Evolutionary conservation across 2,113 vertebrate species (phyloP), one percentile per base, ranked within the genome.

Genomic region (Haemorhous mexicanus): DNA sequence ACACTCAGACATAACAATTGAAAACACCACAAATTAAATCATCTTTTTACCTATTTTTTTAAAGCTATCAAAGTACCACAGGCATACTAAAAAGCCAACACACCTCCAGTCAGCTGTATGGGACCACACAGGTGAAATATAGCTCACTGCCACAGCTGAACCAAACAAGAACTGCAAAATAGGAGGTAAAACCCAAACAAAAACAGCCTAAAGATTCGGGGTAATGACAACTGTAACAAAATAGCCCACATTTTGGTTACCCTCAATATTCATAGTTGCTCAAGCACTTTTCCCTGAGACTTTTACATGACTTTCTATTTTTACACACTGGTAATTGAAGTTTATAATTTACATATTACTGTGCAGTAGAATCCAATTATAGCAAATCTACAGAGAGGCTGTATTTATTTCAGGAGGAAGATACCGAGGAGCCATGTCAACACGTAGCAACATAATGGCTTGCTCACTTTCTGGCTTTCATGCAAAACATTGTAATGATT

Each of bases 341-440:
- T 89, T 96, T 81, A 94, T 90, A 85, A 96, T 96, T 96, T 94
- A 90, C 93, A 93, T 96, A 94, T 96, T 95, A 96, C 64, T 75
- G 85, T 95, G 92, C 92, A 92, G 90, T 37, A 76, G 80, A 93
- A 95, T 93, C 94, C 92, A 94, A 80, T 95, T 95, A 94, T 52
- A 93, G 77, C 56, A 92, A 89, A 89, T 64, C 94, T 94, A 94
- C 80, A 56, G 84, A 93, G 93, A 91, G 68, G 35, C 39, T 61
- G 72, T 67, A 78, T 95, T 95, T 94, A 94, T 93, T 87, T 94
- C 86, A 41, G 90, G 92, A 77, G 91, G 79, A 89, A 91, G 91
- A 59, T 81, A 70, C 89, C 4, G 8, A 91, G 69, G 90, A 95
- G 55, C 91, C 77, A 55, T 67, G 73, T 94, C 95, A 94, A 92